Conservation (phyloP, 2,888 invertebrate genomes). For the Chrysina gloriosa region DNA sequence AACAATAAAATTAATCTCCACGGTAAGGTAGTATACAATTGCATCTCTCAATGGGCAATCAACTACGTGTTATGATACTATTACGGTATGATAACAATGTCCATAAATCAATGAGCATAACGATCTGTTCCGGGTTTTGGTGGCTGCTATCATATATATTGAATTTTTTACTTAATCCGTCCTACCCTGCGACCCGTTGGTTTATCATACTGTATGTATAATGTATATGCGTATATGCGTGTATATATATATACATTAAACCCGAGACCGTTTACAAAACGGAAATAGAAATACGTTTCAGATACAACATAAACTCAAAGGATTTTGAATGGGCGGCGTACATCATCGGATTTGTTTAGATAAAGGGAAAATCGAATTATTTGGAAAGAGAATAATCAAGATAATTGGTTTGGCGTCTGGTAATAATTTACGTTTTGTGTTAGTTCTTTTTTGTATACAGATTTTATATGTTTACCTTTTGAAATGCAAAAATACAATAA, state of each 20-base stretch:
- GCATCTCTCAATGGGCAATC: slow-evolving; percentile 44
- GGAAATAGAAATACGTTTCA: slow-evolving; percentile 15
- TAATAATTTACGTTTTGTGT: too few relatives aligned
- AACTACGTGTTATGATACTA: slow-evolving; percentile 52
- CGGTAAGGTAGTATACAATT: slow-evolving; percentile 36
- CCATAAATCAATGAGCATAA: slow-evolving; percentile 60
- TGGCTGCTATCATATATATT: slow-evolving; percentile 56
- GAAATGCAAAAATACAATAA: too few relatives aligned
- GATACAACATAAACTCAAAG: slow-evolving; percentile 8
- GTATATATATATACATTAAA: slow-evolving; percentile 1
- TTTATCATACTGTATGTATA: slow-evolving; percentile 12
- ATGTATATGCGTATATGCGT: too few relatives aligned
- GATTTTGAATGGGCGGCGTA: neutral
- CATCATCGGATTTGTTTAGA: neutral
- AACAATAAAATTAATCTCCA: slow-evolving; percentile 42
- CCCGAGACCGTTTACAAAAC: slow-evolving; percentile 5
- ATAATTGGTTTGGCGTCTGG: too few relatives aligned
- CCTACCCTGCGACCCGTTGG: slow-evolving; percentile 5
- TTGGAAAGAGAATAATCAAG: too few relatives aligned
- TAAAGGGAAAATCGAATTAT: neutral
- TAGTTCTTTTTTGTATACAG: too few relatives aligned
- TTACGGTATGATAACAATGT: slow-evolving; percentile 57
- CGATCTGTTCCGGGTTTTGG: slow-evolving; percentile 57
- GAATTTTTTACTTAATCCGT: slow-evolving; percentile 55
- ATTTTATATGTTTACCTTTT: too few relatives aligned